phyloP scores from a whole-genome alignment of 2,113 vertebrate genomes.

The Myxocyprinus asiaticus region DNA sequence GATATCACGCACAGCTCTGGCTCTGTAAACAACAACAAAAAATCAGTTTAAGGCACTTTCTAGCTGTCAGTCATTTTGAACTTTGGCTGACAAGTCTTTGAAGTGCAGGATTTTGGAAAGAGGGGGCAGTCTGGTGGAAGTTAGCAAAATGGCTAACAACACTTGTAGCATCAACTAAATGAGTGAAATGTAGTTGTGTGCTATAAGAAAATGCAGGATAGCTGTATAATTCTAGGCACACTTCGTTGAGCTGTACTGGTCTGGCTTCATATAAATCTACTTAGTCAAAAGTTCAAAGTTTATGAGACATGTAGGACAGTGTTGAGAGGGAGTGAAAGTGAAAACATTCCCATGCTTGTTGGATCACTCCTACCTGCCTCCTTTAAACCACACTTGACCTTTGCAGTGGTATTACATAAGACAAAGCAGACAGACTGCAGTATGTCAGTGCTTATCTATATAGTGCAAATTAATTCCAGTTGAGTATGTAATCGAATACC shows the following conservation, averaged over 20 bases:
- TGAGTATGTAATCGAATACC: constrained; percentile 10
- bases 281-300: neutral
- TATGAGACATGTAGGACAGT: neutral
- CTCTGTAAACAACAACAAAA: neutral
- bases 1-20: neutral
- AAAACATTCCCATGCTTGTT: constrained; percentile 4
- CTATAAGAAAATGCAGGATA: too few species aligned
- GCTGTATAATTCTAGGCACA: too few species aligned
- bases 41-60: neutral
- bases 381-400: neutral
- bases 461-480: constrained; percentile 14
- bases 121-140: too few species aligned
- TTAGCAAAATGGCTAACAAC: too few species aligned
- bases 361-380: neutral
- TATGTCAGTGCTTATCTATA: neutral
- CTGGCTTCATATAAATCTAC: neutral
- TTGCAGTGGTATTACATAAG: constrained; percentile 7
- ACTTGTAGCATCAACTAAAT: too few species aligned
- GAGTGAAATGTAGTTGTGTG: too few species aligned
- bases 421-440: neutral
- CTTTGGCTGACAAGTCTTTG: too few species aligned
- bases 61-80: too few species aligned
- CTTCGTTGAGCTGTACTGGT: neutral
- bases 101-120: too few species aligned
- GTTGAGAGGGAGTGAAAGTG: neutral